A percentile compares a stretch with the other conserved stretches of the same genome.
phyloP scores from a whole-genome alignment of 2,113 vertebrate genomes.

The Aphelocoma coerulescens region DNA sequence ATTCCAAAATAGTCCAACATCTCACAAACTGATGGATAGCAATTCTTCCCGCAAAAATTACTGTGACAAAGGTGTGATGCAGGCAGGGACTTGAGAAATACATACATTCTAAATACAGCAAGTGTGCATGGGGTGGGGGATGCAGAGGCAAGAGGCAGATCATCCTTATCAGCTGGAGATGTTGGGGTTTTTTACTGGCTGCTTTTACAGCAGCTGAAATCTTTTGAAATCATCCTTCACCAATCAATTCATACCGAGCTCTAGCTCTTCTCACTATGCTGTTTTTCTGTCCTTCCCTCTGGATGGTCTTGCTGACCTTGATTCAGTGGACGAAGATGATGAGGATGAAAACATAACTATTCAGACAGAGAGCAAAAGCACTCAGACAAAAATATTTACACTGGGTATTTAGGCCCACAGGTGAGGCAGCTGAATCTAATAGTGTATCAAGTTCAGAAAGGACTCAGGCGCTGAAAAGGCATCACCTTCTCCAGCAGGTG shows the following conservation, averaged over 20 bases:
- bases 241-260: background rate
- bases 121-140: background rate
- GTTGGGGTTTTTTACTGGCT: background rate
- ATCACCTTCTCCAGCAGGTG: background rate
- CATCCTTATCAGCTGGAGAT: background rate
- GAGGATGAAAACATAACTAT: background rate
- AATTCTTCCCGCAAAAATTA: conserved; percentile 42
- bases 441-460: background rate
- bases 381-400: background rate
- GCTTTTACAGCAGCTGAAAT: background rate
- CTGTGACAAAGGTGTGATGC: background rate
- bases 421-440: background rate
- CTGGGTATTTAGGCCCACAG: background rate
- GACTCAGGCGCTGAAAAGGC: background rate
- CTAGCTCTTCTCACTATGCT: background rate
- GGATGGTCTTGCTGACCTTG: background rate
- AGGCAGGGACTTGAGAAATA: background rate
- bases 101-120: background rate
- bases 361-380: background rate
- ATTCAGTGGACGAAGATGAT: background rate
- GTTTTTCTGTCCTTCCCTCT: background rate
- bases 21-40: conserved; percentile 14
- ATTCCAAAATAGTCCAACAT: background rate
- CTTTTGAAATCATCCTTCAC: background rate
- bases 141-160: background rate